phyloP scores from a whole-genome alignment of 2,113 vertebrate species.

The Girardinichthys multiradiatus region DNA sequence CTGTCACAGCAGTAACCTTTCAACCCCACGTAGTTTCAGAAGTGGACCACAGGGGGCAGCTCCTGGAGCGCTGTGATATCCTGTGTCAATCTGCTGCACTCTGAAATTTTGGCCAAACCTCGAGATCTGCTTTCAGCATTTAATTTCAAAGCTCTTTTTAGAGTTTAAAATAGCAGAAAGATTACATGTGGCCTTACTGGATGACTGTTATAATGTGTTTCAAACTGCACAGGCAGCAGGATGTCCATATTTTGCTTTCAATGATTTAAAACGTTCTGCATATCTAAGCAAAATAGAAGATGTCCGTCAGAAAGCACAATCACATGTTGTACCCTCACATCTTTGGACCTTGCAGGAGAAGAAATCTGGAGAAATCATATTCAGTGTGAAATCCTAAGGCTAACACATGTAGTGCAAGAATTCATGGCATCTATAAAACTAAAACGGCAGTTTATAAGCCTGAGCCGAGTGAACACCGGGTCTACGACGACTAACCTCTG shows the following conservation, averaged over 20 bases:
- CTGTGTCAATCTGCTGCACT: slow-evolving; percentile 28
- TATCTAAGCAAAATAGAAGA: slow-evolving; percentile 26
- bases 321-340: slow-evolving; percentile 66
- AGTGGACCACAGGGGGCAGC: slow-evolving; percentile 53
- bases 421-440: slow-evolving; percentile 1
- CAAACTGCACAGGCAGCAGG: slow-evolving; percentile 24
- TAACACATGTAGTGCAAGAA: slow-evolving; percentile 8
- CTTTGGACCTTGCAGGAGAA: slow-evolving; percentile 29
- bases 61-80: slow-evolving; percentile 42
- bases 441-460: neutral
- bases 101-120: slow-evolving; percentile 45
- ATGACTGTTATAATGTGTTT: slow-evolving; percentile 20
- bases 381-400: neutral
- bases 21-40: slow-evolving; percentile 65
- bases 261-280: slow-evolving; percentile 20
- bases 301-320: slow-evolving; percentile 47
- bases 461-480: slow-evolving; percentile 1
- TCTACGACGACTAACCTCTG: slow-evolving; percentile 62
- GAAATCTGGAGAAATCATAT: slow-evolving; percentile 1
- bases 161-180: slow-evolving; percentile 52
- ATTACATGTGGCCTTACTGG: slow-evolving; percentile 32
- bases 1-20: slow-evolving; percentile 75
- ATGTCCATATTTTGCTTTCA: slow-evolving; percentile 32
- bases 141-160: slow-evolving; percentile 50
- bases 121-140: slow-evolving; percentile 27